Percentiles rank a stretch among this genome's conserved stretches.
phyloP scores from a whole-genome alignment of 2,888 invertebrate genomes.

The Carcina quercana region DNA sequence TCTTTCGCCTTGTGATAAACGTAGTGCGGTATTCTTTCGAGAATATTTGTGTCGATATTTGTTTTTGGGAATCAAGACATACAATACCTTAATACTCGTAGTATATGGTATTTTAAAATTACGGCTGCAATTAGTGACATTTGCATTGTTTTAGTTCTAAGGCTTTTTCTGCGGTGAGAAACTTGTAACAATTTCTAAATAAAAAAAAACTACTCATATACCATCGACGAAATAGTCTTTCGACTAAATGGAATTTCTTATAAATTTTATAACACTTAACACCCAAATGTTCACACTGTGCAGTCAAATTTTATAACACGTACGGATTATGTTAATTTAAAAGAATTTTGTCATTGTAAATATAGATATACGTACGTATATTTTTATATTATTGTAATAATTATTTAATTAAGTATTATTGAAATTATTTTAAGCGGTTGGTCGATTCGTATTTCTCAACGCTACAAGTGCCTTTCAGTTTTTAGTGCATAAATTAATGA shows the following conservation, averaged over 20 bases:
- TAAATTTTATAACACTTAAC: conserved; percentile 23
- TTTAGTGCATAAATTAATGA: conserved; percentile 25
- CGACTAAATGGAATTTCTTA: conserved; percentile 24
- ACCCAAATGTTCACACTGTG: conserved; percentile 38
- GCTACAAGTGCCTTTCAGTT: conserved; percentile 43
- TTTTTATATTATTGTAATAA: conserved; percentile 62
- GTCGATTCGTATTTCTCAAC: conserved; percentile 49
- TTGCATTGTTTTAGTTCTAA: conserved; percentile 25
- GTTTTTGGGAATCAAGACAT: conserved; percentile 5
- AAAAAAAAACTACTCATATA: conserved; percentile 7
- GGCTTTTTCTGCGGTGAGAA: conserved; percentile 26
- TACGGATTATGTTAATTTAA: conserved; percentile 40
- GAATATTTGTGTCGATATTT: conserved; percentile 22
- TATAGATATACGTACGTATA: conserved; percentile 55
- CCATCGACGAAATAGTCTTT: conserved; percentile 25
- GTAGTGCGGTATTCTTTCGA: conserved; percentile 50
- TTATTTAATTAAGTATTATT: conserved; percentile 52
- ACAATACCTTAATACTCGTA: conserved; percentile 31
- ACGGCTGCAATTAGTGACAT: conserved; percentile 27
- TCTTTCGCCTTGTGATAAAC: conserved; percentile 47
- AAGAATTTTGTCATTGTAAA: conserved; percentile 59
- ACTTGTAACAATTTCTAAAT: conserved; percentile 2
- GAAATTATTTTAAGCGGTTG: conserved; percentile 37
- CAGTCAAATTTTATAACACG: conserved; percentile 20
- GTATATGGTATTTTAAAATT: conserved; percentile 23